Conservation (phyloP, 2,113 vertebrate genomes). For the Orientallactaga bullata region DNA sequence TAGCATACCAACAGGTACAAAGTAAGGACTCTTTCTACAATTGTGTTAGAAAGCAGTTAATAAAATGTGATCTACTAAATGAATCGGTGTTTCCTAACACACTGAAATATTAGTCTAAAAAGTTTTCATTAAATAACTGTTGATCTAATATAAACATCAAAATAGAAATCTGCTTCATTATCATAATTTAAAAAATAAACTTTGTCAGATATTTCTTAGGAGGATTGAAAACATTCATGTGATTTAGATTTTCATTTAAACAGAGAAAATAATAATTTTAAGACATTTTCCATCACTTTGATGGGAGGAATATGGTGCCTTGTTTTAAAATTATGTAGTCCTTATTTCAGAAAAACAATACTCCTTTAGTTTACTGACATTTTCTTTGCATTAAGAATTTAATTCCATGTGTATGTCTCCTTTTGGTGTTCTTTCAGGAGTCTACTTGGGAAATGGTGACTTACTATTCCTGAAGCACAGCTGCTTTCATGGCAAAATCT, state of each 20-base stretch:
- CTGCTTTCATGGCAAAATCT: neutral
- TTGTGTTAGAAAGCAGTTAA: neutral
- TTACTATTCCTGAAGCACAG: neutral
- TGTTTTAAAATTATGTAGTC: neutral
- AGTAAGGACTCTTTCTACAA: neutral
- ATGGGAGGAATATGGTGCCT: neutral
- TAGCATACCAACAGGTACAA: neutral
- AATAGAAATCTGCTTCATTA: neutral
- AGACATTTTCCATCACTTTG: neutral
- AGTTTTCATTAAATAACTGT: neutral
- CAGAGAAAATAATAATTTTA: neutral
- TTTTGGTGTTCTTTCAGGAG: neutral
- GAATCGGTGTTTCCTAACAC: neutral
- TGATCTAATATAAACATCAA: slow-evolving; percentile 9
- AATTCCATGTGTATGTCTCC: neutral
- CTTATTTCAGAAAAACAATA: slow-evolving; percentile 15
- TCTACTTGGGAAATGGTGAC: neutral
- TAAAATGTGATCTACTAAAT: neutral
- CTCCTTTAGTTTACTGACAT: neutral
- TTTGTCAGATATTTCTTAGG: neutral
- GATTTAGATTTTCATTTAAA: neutral
- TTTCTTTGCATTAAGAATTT: slow-evolving; percentile 16
- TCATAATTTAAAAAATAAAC: neutral
- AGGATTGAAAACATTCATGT: neutral
- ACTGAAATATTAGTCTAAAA: neutral